These are phyloP conservation scores for Sthenelais limicola DNA, from an alignment of 2,888 invertebrate genomes.

Conservation along the genomic window DNA sequence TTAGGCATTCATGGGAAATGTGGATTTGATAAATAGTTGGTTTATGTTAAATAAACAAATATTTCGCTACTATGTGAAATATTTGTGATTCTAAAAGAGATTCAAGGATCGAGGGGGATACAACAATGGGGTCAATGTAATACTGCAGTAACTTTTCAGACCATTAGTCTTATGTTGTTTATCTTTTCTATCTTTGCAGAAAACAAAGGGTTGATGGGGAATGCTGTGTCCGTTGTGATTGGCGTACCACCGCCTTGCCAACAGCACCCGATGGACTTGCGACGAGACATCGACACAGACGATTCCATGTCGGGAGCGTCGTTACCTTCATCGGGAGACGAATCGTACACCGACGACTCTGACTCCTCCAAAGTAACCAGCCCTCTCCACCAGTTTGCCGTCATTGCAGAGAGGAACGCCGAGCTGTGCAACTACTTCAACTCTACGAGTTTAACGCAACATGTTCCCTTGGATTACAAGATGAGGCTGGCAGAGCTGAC, in stretches of 20 bases:
- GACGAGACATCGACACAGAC: conserved; percentile 27
- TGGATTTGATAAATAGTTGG: too few relatives aligned
- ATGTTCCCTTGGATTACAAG: conserved; percentile 19
- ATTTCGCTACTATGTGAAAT: too few relatives aligned
- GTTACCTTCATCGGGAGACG: conserved; percentile 25
- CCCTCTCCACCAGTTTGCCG: conserved; percentile 26
- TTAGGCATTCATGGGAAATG: too few relatives aligned
- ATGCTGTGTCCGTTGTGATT: conserved; percentile 14
- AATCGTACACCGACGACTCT: background rate
- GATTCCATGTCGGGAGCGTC: conserved; percentile 23
- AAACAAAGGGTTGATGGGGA: too few relatives aligned
- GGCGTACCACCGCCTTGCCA: background rate
- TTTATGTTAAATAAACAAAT: too few relatives aligned
- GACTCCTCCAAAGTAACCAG: background rate
- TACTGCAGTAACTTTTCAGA: too few relatives aligned
- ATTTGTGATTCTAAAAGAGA: too few relatives aligned
- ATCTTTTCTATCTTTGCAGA: too few relatives aligned
- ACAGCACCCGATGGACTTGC: conserved; percentile 21
- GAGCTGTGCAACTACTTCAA: conserved; percentile 23
- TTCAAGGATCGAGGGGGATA: too few relatives aligned
- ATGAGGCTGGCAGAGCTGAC: conserved; percentile 5
- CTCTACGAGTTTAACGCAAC: background rate
- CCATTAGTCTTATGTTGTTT: too few relatives aligned
- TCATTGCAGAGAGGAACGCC: conserved; percentile 24
- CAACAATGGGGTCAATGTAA: too few relatives aligned